Evolutionary conservation across 2,888 invertebrate species (phyloP).

Genomic region (Galerucella pusilla): DNA sequence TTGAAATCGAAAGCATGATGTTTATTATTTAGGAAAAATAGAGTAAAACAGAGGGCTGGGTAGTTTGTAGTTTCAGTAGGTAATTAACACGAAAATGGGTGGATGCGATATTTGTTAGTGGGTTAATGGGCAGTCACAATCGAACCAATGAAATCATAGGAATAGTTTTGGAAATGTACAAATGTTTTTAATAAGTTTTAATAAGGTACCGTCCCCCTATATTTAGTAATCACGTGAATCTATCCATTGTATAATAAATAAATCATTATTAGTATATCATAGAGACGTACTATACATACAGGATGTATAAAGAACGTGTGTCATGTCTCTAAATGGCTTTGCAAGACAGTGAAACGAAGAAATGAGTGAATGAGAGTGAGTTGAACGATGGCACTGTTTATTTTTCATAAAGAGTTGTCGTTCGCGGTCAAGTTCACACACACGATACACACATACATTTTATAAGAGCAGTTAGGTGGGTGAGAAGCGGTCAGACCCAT

Average conservation of each 20-base stretch:
- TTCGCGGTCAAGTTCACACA: conserved; percentile 52
- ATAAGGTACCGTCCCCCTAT: too few relatives aligned
- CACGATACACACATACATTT: conserved; percentile 21
- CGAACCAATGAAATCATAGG: too few relatives aligned
- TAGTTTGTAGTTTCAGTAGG: too few relatives aligned
- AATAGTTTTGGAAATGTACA: too few relatives aligned
- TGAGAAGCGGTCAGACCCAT: conserved; percentile 17
- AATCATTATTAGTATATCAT: neutral
- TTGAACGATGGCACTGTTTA: conserved; percentile 49
- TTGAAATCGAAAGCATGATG: too few relatives aligned
- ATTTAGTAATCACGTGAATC: neutral
- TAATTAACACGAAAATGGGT: too few relatives aligned
- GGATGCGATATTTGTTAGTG: too few relatives aligned
- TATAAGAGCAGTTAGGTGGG: conserved; percentile 16
- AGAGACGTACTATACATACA: conserved; percentile 12
- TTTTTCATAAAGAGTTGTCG: conserved; percentile 49
- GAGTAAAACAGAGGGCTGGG: too few relatives aligned
- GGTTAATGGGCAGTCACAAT: too few relatives aligned
- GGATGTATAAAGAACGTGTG: conserved; percentile 12
- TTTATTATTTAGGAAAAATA: too few relatives aligned
- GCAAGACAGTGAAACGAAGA: conserved; percentile 36
- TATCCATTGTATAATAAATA: neutral
- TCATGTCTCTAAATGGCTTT: conserved; percentile 4
- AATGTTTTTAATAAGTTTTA: too few relatives aligned
- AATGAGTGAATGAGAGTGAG: conserved; percentile 48